phyloP scores from a whole-genome alignment of 2,113 vertebrate species.

The Cochlearius cochlearius region DNA sequence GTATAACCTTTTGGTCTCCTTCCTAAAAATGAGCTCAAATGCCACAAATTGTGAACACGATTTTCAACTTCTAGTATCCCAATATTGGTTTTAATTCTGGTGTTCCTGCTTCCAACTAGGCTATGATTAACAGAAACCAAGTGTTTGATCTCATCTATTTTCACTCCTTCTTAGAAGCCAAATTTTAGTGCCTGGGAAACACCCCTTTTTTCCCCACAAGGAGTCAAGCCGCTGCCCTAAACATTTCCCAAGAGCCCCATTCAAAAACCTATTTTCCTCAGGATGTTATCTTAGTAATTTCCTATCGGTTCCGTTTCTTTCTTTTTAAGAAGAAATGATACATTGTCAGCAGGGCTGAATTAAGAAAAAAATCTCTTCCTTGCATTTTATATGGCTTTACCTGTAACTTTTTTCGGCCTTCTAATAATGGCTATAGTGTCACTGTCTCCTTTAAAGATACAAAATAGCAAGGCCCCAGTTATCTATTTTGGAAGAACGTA shows the following conservation, averaged over 20 bases:
- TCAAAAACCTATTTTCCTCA: neutral
- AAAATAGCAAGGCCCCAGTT: neutral
- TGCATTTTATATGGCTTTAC: neutral
- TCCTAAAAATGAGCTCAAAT: neutral
- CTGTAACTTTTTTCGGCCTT: neutral
- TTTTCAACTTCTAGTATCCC: neutral
- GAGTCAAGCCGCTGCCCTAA: neutral
- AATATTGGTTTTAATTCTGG: neutral
- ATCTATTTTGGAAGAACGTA: neutral
- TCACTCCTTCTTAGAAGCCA: neutral
- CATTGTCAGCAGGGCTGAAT: neutral
- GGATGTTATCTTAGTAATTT: neutral
- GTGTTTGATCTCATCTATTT: neutral
- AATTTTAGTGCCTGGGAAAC: neutral
- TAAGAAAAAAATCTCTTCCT: neutral
- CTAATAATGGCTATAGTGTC: neutral
- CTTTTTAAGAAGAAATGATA: neutral
- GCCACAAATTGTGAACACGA: neutral
- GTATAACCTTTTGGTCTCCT: neutral
- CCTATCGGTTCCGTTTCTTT: neutral
- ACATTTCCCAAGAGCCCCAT: neutral
- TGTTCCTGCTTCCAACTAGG: neutral
- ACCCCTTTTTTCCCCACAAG: accelerated
- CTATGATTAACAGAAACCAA: neutral
- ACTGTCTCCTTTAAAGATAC: neutral